Base-by-base conservation (phyloP, 1,140 invertebrate genomes). In the Acromyrmex charruanus region DNA sequence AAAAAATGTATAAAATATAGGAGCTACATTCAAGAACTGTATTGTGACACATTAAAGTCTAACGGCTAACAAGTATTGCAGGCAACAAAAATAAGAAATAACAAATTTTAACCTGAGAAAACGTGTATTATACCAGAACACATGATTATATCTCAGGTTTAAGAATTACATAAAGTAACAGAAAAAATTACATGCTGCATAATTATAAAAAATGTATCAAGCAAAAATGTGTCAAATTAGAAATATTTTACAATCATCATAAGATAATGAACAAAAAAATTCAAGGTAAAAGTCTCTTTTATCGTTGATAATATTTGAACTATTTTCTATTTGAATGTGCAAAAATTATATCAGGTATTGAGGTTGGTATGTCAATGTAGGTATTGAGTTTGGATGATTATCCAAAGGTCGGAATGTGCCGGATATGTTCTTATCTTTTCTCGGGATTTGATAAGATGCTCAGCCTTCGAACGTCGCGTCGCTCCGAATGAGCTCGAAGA, bases 341-440 rank as follows among this genome's bases (percentile, higher is more conserved):
- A 39, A 58, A 9, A 68, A 68, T 88, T 69, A 53, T 31, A 35
- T n/a, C 55, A n/a, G 21, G 21, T 21, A 21, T 21, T 21, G 21
- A 21, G 21, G 21, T 21, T 21, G 21, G 21, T 21, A 21, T 39
- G 58, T 44, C 65, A 55, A 51, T 58, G n/a, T 71, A 16, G 14
- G 14, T 16, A 59, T 89, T 82, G 44, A 39, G 61, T 10, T 58
- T n/a, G 55, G 2, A 79, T 51, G 51, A 58, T n/a, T 49, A 35
- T 21, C 49, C 35, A 79, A 75, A 86, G 25, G 25, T 81, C 18
- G 88, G 58, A 71, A 86, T 77, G 35, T 53, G 55, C 68, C 59
- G 61, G 59, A 88, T 77, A 25, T 86, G 44, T 71, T 80, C n/a
- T 72, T 53, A 44, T 58, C 55, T 85, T 61, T 85, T 86, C 69